Evolutionary conservation across 2,888 invertebrate genomes (phyloP).

Genomic region (Ophraella communa): DNA sequence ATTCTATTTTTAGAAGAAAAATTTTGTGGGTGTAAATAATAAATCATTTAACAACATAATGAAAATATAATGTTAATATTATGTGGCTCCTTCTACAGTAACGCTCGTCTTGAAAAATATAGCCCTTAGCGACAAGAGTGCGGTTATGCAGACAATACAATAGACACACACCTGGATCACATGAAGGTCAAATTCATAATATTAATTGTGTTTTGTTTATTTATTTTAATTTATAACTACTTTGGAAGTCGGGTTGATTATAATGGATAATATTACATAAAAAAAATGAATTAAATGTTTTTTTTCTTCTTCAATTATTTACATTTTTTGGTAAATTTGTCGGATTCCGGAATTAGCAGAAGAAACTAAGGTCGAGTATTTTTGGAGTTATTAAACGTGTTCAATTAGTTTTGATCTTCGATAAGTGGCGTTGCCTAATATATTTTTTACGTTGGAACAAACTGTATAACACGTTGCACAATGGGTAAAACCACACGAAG

Average conservation of each 20-base stretch:
- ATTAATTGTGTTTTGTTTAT: slow-evolving; percentile 28
- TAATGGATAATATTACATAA: slow-evolving; percentile 15
- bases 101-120: background rate
- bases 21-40: background rate
- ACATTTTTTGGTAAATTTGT: background rate
- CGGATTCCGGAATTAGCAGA: no score
- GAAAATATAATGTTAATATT: background rate
- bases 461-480: no score
- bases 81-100: background rate
- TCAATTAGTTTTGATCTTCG: no score
- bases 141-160: slow-evolving; percentile 23
- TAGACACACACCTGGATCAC: slow-evolving; percentile 5
- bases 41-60: background rate
- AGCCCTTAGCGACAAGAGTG: slow-evolving; percentile 9
- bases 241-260: slow-evolving; percentile 4
- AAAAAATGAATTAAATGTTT: slow-evolving; percentile 9
- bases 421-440: no score
- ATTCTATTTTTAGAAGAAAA: background rate
- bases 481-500: no score
- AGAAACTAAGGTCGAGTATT: no score
- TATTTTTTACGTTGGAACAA: no score
- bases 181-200: slow-evolving; percentile 23
- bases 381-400: no score
- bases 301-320: background rate
- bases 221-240: slow-evolving; percentile 24